Evolutionary conservation across 2,888 invertebrate genomes (phyloP).

Genomic region (Calliphora vomitoria): DNA sequence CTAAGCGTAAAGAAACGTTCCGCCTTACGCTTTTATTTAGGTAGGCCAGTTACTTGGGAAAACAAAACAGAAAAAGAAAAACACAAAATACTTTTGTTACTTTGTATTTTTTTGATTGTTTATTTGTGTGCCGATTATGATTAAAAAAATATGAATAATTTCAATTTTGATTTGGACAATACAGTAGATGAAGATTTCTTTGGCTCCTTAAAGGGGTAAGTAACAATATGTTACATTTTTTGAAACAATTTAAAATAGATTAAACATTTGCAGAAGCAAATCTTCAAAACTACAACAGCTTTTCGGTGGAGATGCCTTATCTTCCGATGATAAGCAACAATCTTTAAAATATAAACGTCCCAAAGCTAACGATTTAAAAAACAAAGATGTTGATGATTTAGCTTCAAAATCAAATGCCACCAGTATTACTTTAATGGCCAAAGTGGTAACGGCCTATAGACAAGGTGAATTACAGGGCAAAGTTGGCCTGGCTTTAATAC

Average conservation of each 20-base stretch:
- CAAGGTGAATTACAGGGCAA: constrained; percentile 82
- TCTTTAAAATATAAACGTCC: constrained; percentile 77
- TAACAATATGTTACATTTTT: neutral
- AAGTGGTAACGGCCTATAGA: constrained; percentile 79
- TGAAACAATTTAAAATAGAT: neutral
- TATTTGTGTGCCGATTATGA: constrained; percentile 39
- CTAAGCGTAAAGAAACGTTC: too few relatives aligned
- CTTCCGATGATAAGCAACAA: constrained; percentile 67
- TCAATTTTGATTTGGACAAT: constrained; percentile 72
- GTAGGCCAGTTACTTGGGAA: too few relatives aligned
- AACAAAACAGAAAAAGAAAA: neutral
- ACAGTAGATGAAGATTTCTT: constrained; percentile 76
- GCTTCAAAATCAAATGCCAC: constrained; percentile 8
- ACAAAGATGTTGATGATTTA: neutral
- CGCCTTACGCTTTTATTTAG: too few relatives aligned
- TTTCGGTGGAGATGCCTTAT: constrained; percentile 72
- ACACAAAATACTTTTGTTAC: neutral
- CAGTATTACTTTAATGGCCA: constrained; percentile 78
- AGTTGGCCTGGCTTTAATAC: constrained; percentile 85
- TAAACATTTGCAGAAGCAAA: constrained; percentile 49
- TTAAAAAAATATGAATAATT: constrained; percentile 69
- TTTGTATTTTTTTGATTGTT: constrained; percentile 23
- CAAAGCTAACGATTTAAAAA: constrained; percentile 66
- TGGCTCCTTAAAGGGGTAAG: constrained; percentile 74
- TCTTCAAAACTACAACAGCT: constrained; percentile 77